Percentiles rank a stretch among this genome's conserved stretches.
These are phyloP conservation scores for Suillia variegata DNA, from an alignment of 2,888 invertebrate genomes.

Conservation along the genomic window DNA sequence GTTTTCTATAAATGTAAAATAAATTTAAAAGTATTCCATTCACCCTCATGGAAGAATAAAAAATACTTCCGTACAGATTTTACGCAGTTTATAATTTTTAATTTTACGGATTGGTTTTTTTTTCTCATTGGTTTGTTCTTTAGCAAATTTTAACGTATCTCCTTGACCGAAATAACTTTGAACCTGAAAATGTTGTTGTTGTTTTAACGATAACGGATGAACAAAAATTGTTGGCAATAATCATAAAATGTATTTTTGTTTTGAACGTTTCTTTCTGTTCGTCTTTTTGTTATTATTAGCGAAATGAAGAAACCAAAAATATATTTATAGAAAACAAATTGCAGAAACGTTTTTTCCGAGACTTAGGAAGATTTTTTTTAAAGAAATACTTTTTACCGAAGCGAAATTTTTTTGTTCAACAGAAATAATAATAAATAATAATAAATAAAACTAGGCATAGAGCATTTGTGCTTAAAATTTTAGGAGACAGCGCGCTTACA, in stretches of 20 bases:
- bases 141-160: constrained; percentile 16
- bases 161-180: constrained; percentile 41
- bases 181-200: constrained; percentile 30
- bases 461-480: not conserved
- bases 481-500: too few relatives aligned
- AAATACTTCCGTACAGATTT: too few relatives aligned
- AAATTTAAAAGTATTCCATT: too few relatives aligned
- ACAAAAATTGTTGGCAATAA: constrained; percentile 13
- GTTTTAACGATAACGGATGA: not conserved
- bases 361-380: too few relatives aligned
- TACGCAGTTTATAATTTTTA: too few relatives aligned
- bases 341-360: too few relatives aligned
- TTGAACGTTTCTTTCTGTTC: too few relatives aligned
- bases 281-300: constrained; percentile 22
- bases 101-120: too few relatives aligned
- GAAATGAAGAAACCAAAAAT: constrained; percentile 15
- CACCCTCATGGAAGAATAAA: too few relatives aligned
- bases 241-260: constrained; percentile 18
- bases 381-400: constrained; percentile 29
- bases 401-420: too few relatives aligned
- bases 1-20: too few relatives aligned
- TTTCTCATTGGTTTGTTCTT: too few relatives aligned
- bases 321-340: constrained; percentile 42
- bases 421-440: not conserved
- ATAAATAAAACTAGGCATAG: not conserved